These are phyloP conservation scores for Tetanocera ferruginea DNA, from an alignment of 2,888 invertebrate species.

Conservation along the genomic window DNA sequence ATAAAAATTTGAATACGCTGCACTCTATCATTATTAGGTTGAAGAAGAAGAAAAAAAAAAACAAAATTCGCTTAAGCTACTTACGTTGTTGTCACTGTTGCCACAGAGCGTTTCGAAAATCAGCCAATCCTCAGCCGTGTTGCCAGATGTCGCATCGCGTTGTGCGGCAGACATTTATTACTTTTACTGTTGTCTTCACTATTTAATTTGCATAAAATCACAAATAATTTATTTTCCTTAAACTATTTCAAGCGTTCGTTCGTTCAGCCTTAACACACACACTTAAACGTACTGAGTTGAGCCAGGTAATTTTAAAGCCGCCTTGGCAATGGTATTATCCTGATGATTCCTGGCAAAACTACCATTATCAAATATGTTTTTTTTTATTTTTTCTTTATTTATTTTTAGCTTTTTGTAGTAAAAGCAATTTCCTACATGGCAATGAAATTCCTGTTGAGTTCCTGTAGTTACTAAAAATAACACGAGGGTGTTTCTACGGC, in stretches of 20 bases:
- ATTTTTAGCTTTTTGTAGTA: slow-evolving; percentile 2
- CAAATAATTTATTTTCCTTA: background rate
- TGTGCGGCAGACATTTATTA: background rate
- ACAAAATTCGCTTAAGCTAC: background rate
- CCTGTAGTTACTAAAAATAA: slow-evolving; percentile 35
- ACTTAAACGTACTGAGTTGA: background rate
- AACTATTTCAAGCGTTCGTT: background rate
- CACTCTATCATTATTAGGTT: background rate
- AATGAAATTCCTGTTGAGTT: slow-evolving; percentile 28
- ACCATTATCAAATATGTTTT: background rate
- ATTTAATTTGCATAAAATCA: slow-evolving; percentile 8
- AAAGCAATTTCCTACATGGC: slow-evolving; percentile 35
- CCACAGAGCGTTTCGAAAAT: slow-evolving; percentile 78
- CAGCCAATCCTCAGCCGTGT: slow-evolving; percentile 80
- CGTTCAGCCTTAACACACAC: slow-evolving; percentile 5
- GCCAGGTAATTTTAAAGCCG: background rate
- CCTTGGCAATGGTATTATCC: background rate
- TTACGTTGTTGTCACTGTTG: background rate
- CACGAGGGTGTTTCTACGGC: slow-evolving; percentile 58
- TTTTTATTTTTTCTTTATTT: background rate
- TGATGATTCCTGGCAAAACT: background rate
- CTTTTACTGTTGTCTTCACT: background rate
- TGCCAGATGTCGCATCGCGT: slow-evolving; percentile 57
- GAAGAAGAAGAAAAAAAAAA: background rate
- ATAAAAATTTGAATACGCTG: background rate